Percentiles rank a stretch among this genome's conserved stretches.
These are phyloP conservation scores for Channa striata DNA, from an alignment of 2,797 vertebrate genomes.

Conservation along the genomic window DNA sequence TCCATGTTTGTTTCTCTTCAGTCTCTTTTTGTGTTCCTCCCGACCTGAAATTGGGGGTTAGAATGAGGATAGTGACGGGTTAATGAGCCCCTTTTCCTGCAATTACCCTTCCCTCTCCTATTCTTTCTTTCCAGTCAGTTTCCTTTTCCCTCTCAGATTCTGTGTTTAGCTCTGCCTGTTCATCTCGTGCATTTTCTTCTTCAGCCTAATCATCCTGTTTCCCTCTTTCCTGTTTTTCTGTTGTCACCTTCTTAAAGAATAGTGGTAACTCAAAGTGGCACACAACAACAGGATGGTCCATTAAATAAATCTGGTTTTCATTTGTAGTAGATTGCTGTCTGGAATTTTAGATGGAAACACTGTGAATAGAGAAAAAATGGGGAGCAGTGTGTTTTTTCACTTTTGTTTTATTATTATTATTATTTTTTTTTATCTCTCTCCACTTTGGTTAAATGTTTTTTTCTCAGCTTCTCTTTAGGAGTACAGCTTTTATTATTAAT, in stretches of 20 bases:
- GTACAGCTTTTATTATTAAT: slow-evolving; percentile 23
- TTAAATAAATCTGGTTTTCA: slow-evolving; percentile 73
- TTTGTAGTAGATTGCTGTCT: slow-evolving; percentile 77
- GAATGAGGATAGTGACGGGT: slow-evolving; percentile 75
- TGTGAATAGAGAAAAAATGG: slow-evolving; percentile 56
- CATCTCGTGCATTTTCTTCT: slow-evolving; percentile 40
- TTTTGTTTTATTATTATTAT: slow-evolving; percentile 44
- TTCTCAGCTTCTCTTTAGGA: slow-evolving; percentile 20
- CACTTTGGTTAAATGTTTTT: not conserved
- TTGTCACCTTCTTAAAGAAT: slow-evolving; percentile 46
- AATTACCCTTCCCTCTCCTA: slow-evolving; percentile 71
- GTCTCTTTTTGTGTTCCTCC: slow-evolving; percentile 43
- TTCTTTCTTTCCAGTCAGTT: slow-evolving; percentile 47
- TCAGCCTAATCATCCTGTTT: slow-evolving; percentile 35
- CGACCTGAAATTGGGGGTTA: slow-evolving; percentile 75
- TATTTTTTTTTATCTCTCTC: slow-evolving; percentile 15
- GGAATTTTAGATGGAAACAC: slow-evolving; percentile 59
- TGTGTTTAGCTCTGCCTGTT: slow-evolving; percentile 45
- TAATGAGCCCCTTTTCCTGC: slow-evolving; percentile 82
- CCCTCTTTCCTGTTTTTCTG: slow-evolving; percentile 14
- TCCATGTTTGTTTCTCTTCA: slow-evolving; percentile 38
- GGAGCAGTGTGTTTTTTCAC: slow-evolving; percentile 30
- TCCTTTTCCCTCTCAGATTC: slow-evolving; percentile 53
- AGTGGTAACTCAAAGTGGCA: slow-evolving; percentile 65
- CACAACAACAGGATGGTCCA: slow-evolving; percentile 66